Evolutionary conservation across 2,888 invertebrate genomes (phyloP), one percentile per base, ranked within the genome.

Genomic region (Fabriciana adippe): DNA sequence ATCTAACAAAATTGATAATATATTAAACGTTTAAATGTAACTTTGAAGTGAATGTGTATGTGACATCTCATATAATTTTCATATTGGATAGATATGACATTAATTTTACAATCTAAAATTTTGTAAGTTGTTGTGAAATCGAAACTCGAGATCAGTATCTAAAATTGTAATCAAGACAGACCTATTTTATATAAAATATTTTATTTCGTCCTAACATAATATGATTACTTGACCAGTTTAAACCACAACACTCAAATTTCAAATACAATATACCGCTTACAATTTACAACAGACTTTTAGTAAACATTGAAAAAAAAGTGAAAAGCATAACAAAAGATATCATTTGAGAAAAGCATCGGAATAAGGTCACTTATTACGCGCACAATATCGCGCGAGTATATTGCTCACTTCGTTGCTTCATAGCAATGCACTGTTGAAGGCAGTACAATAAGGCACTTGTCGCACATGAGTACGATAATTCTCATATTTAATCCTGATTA

Each of bases 291-390:
- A n/a, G 15, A 54, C 45, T 45, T 57, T 57, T 21, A 21, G 26
- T 56, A 56, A 50, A 16, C 0, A 53, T 64, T 68, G 47, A 57
- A 61, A 69, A 57, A 68, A 56, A 59, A 68, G 64, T 65, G 61
- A 73, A 64, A 67, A 59, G 15, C 63, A 67, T 66, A 76, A 74
- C 74, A 73, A 71, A 77, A 76, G 75, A 78, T 77, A 73, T 74
- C 65, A 72, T 83, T 81, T 81, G 74, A 80, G 80, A 77, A 80
- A 81, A 79, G 81, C 81, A 85, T 85, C 80, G 76, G 80, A 83
- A 84, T 83, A 78, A 81, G 81, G 82, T 80, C 82, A 77, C 82
- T 79, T 79, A 82, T 85, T 86, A 81, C 73, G 73, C 69, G 80
- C 79, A 83, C 85, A 86, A 84, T 85, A 78, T 80, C 76, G 75